Base-by-base conservation (phyloP, 2,797 vertebrate genomes). In the Syngnathus rostellatus region DNA sequence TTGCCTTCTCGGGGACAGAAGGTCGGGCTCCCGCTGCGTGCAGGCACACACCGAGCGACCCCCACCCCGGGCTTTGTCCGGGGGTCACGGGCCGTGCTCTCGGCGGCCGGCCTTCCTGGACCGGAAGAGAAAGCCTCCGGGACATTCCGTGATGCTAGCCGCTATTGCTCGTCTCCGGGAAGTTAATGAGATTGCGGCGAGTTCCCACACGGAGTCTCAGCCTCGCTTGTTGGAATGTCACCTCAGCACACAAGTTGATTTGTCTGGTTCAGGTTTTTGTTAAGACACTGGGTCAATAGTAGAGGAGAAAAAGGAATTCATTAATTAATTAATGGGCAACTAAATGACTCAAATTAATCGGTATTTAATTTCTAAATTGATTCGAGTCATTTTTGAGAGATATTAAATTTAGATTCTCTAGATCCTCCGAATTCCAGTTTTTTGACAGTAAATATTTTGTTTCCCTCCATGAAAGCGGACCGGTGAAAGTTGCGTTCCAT, bases 71-170 rank as follows among this genome's bases (percentile, higher is more conserved):
- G 57, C 77, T 81, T 97, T 97, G 94, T 97, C 91, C 80, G 81
- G 71, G 80, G 73, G 89, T 91, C 88, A 73, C 93, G 84, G 92
- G 87, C 93, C 93, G 85, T 92, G 85, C 87, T 89, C 89, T 88
- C 75, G 82, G 31, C 64, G 83, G 86, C 92, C 93, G 81, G 78
- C 89, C 86, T 87, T 77, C 77, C 81, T 77, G 74, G 79, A n/a
- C 21, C 53, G 91, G 91, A 93, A 91, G 90, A 40, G 90, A 71
- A 85, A 81, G 87, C 66, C 73, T 75, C 90, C 86, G 89, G 86
- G 86, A 92, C 91, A 94, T 97, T 95, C 95, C 94, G 93, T 93
- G 88, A 92, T 92, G 93, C 94, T 94, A 93, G 93, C 89, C 68
- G 50, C 77, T 57, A 39, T 74, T 73, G 51, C 69, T 66, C 58